Conservation (phyloP, 2,797 vertebrate genomes). For the Lateolabrax maculatus region DNA sequence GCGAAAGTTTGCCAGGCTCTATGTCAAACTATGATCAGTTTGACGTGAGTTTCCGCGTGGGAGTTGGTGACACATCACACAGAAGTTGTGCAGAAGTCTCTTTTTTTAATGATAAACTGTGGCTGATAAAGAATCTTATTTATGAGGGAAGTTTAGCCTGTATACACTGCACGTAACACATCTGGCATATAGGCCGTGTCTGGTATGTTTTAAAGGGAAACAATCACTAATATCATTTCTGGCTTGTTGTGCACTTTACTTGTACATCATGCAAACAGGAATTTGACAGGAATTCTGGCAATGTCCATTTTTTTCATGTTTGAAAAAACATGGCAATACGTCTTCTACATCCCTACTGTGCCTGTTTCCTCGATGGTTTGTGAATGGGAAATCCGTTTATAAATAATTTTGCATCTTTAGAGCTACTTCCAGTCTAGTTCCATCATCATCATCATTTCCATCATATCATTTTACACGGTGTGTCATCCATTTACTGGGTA, state of each 20-base stretch:
- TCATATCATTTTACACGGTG: neutral
- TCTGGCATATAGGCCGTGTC: neutral
- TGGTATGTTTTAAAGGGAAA: neutral
- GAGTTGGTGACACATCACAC: no score
- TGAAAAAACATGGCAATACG: no score
- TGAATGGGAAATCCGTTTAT: neutral
- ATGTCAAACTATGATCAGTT: neutral
- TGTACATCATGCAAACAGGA: no score
- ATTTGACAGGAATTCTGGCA: no score
- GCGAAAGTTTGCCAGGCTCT: neutral
- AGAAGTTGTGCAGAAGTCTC: neutral
- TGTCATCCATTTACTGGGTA: no score
- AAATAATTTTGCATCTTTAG: constrained; percentile 11
- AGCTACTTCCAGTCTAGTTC: no score
- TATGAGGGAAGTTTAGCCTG: neutral
- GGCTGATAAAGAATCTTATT: neutral
- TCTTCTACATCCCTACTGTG: neutral
- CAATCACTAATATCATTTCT: neutral
- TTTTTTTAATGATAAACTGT: neutral
- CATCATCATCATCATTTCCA: no score
- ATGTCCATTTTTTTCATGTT: no score
- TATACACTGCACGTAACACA: neutral
- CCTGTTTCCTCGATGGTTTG: neutral
- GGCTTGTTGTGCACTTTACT: no score
- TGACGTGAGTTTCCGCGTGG: neutral